Evolutionary conservation across 2,797 vertebrate species (phyloP).

Genomic region (Heliangelus exortis): DNA sequence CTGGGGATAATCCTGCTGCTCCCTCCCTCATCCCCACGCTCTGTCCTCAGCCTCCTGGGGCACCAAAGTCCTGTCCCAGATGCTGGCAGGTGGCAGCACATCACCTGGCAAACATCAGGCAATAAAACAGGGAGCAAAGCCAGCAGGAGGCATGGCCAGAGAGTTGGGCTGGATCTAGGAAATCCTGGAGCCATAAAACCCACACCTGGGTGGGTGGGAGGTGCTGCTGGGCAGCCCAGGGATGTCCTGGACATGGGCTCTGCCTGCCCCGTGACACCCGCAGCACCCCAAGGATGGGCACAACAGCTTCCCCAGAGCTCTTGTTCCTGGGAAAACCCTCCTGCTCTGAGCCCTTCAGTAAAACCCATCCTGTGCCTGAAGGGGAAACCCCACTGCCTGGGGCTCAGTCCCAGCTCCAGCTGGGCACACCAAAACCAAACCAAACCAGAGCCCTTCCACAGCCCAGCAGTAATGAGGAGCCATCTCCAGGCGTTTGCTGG

Average conservation of each 20-base stretch:
- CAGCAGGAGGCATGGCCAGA: rapidly evolving
- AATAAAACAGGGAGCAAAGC: not conserved
- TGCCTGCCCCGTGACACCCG: not conserved
- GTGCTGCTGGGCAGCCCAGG: too few species aligned
- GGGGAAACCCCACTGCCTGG: not conserved
- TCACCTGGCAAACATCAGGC: not conserved
- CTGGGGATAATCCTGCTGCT: too few species aligned
- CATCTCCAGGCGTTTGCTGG: too few species aligned
- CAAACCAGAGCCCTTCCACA: not conserved
- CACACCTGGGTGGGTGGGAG: too few species aligned
- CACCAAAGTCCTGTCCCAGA: too few species aligned
- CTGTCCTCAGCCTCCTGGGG: not conserved
- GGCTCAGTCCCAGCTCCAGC: not conserved
- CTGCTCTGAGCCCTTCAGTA: not conserved
- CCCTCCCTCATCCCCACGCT: not conserved
- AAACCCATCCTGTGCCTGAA: not conserved
- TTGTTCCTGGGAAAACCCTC: not conserved
- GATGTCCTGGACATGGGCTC: not conserved
- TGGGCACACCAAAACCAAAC: not conserved
- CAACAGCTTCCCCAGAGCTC: not conserved
- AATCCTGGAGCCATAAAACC: too few species aligned
- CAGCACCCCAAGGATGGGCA: not conserved
- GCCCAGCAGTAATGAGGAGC: not conserved
- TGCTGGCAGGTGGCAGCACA: not conserved
- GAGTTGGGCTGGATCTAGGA: rapidly evolving